Conservation (phyloP, 2,113 vertebrate genomes). For the Eubucco bourcierii region DNA sequence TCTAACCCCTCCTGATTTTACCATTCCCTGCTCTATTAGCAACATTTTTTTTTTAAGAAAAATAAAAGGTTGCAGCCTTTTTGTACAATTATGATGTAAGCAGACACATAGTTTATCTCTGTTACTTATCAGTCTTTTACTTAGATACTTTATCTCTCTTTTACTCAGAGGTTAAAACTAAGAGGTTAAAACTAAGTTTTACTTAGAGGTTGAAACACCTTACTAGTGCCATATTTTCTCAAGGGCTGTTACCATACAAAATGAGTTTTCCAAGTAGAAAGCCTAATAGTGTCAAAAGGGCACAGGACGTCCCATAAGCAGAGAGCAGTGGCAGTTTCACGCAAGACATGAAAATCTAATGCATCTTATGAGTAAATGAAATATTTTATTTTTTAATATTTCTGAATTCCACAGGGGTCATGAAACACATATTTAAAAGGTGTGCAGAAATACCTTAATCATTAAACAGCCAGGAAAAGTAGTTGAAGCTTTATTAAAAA, state of each 20-base stretch:
- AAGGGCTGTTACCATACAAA: background rate
- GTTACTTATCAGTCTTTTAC: background rate
- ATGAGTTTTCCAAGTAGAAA: background rate
- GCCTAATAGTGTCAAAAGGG: background rate
- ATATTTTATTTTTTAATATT: conserved; percentile 57
- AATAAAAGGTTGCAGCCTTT: background rate
- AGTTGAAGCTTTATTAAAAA: conserved; percentile 79
- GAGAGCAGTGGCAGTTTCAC: conserved; percentile 20
- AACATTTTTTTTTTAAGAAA: background rate
- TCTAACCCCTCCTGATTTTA: background rate
- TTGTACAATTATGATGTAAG: background rate
- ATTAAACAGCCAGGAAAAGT: conserved; percentile 71
- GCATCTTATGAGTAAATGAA: conserved; percentile 66
- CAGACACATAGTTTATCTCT: background rate
- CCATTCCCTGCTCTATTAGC: background rate
- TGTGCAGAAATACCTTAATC: conserved; percentile 68
- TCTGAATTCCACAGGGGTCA: conserved; percentile 58
- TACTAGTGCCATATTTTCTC: background rate
- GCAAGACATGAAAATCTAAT: conserved; percentile 46
- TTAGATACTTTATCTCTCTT: background rate
- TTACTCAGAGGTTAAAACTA: background rate
- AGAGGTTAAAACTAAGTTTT: too few relatives aligned
- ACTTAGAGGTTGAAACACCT: background rate
- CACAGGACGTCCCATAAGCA: background rate
- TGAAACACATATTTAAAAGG: conserved; percentile 73